A percentile compares a stretch with the other conserved stretches of the same genome.
These are phyloP conservation scores for Leptinotarsa peninsularis DNA, from an alignment of 2,888 invertebrate genomes.

Conservation along the genomic window DNA sequence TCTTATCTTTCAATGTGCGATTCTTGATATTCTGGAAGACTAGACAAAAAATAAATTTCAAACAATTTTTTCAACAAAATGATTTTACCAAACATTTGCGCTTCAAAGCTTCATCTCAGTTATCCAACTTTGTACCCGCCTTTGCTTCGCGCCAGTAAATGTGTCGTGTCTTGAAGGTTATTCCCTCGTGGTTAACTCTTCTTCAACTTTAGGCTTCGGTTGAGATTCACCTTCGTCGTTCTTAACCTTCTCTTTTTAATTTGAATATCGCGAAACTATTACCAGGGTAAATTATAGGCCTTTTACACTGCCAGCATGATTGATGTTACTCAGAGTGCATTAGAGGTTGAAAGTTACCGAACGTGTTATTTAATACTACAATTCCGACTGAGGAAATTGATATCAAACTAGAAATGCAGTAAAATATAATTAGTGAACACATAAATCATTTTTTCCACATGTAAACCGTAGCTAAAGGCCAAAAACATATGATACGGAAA, in stretches of 20 bases:
- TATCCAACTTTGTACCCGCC: neutral
- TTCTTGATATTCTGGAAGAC: too few relatives aligned
- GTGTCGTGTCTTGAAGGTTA: constrained; percentile 6
- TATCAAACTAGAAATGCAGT: neutral
- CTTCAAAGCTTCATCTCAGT: neutral
- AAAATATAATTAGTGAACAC: constrained; percentile 4
- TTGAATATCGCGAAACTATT: constrained; percentile 22
- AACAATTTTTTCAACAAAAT: too few relatives aligned
- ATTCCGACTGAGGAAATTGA: constrained; percentile 5
- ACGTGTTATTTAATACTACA: constrained; percentile 15
- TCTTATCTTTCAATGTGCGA: too few relatives aligned
- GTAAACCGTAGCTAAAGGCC: neutral
- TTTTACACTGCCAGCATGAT: constrained; percentile 22
- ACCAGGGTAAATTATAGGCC: constrained; percentile 20
- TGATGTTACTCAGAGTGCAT: constrained; percentile 7
- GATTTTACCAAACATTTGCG: too few relatives aligned
- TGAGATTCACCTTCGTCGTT: neutral
- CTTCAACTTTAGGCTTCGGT: neutral
- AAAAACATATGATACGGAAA: neutral
- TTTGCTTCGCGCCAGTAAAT: neutral
- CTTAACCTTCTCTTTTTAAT: constrained; percentile 1
- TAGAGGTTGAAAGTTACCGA: constrained; percentile 19
- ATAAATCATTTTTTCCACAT: neutral
- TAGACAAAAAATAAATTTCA: too few relatives aligned
- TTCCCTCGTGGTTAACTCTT: constrained; percentile 2